Evolutionary conservation across 35 echinoderm and acorn worm genomes (phyloP).

Genomic region (Strongylocentrotus purpuratus): DNA sequence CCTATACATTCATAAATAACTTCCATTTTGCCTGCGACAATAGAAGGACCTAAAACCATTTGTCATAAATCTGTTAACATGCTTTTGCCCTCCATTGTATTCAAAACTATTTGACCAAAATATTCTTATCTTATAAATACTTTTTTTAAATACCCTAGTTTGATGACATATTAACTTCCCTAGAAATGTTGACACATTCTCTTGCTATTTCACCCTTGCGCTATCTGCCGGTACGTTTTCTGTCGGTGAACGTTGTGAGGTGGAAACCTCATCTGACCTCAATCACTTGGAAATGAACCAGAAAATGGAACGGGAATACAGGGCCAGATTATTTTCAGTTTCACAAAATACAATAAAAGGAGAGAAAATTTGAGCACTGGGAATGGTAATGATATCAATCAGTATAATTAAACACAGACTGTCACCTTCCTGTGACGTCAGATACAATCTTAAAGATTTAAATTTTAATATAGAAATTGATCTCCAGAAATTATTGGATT

Average conservation of each 20-base stretch:
- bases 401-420: constrained; percentile 1
- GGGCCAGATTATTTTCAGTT: constrained; percentile 2
- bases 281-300: constrained; percentile 30
- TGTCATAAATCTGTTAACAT: not conserved
- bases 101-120: not conserved
- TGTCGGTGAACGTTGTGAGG: not conserved
- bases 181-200: not conserved
- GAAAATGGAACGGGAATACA: constrained; percentile 28
- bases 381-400: not conserved
- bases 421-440: not conserved
- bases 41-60: not conserved
- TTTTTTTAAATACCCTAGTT: not conserved
- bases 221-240: not conserved
- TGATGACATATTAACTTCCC: constrained; percentile 25
- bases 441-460: not conserved
- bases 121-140: not conserved
- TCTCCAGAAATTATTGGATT: too few relatives aligned
- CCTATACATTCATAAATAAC: not conserved
- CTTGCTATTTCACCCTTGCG: not conserved
- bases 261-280: not conserved
- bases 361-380: not conserved
- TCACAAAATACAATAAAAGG: not conserved
- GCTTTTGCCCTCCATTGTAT: not conserved
- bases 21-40: not conserved
- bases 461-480: not conserved